phyloP scores from a whole-genome alignment of 2,797 vertebrate genomes.

The Chromis chromis region DNA sequence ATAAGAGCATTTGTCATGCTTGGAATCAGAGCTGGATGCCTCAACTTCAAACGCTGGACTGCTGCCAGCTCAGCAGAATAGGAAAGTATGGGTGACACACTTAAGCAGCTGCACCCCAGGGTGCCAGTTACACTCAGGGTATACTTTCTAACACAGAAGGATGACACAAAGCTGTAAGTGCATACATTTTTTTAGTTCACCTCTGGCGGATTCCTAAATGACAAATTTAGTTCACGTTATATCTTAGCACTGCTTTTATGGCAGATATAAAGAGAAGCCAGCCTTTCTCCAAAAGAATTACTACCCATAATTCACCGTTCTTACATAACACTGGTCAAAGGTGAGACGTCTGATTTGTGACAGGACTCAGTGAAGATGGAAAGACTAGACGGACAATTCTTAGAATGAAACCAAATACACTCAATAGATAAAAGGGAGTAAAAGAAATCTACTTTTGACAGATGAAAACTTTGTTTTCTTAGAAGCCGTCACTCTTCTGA shows the following conservation, averaged over 20 bases:
- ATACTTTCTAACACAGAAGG: background rate
- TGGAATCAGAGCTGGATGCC: slow-evolving; percentile 48
- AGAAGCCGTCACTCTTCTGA: background rate
- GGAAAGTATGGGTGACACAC: slow-evolving; percentile 19
- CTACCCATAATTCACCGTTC: background rate
- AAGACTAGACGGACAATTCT: background rate
- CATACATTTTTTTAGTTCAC: background rate
- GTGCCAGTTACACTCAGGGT: slow-evolving; percentile 14
- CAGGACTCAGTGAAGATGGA: background rate
- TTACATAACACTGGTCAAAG: background rate
- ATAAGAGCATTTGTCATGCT: slow-evolving; percentile 23
- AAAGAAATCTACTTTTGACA: background rate
- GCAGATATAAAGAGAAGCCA: background rate
- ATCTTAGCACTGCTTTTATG: background rate
- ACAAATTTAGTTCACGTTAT: background rate
- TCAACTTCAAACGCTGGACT: slow-evolving; percentile 12
- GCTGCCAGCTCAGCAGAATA: slow-evolving; percentile 30
- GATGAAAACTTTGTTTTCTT: background rate
- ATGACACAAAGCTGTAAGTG: background rate
- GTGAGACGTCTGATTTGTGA: background rate
- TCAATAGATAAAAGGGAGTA: background rate
- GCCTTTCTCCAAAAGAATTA: background rate
- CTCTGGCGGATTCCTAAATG: background rate
- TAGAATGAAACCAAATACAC: slow-evolving; percentile 13
- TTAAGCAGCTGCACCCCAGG: slow-evolving; percentile 24